Base-by-base conservation (phyloP, 2,113 vertebrate genomes). In the Corythornis vintsioides region DNA sequence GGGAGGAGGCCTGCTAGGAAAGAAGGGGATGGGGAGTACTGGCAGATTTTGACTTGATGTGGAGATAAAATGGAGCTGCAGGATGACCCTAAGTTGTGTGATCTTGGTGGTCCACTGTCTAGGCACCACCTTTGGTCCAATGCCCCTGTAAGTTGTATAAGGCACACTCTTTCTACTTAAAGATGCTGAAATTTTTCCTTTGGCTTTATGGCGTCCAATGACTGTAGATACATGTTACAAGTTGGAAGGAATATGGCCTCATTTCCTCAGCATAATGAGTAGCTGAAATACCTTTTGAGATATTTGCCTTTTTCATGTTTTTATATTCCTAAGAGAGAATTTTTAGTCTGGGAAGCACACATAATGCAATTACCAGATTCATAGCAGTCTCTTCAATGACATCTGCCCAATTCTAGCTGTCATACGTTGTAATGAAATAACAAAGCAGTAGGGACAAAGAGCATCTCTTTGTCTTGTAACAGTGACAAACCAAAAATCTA, bases 71-170 rank as follows among this genome's bases (percentile, higher is more conserved):
- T 31, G 33, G 25, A 83, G 11, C 6, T 0, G 0, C 33, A 57
- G 0, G 0, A 52, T 9, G 5, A 55, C 13, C 16, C 45, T 42
- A 24, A 71, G 11, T 26, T 15, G 9, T 4, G 10, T 22, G 28
- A 82, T 2, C 6, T 48, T 1, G 0, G 14, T 45, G 24, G 18
- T 13, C 24, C 1, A 0, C 14, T 48, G 9, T 12, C 14, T 20
- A 43, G n/a, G 11, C 4, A 65, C 3, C 2, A 28, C 2, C 7
- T 77, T 65, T 61, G 35, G 42, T 11, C 18, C 5, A 2, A 18
- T 35, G 38, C 0, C 15, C 3, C 13, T 65, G 3, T 29, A 40
- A 40, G 17, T 2, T 72, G 2, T 33, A 13, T 15, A 31, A 15
- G 6, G 3, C n/a, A 35, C 11, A n/a, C 1, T 42, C 67, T 53